These are phyloP conservation scores for Abscondita cerata DNA, from an alignment of 2,888 invertebrate species.

Conservation along the genomic window DNA sequence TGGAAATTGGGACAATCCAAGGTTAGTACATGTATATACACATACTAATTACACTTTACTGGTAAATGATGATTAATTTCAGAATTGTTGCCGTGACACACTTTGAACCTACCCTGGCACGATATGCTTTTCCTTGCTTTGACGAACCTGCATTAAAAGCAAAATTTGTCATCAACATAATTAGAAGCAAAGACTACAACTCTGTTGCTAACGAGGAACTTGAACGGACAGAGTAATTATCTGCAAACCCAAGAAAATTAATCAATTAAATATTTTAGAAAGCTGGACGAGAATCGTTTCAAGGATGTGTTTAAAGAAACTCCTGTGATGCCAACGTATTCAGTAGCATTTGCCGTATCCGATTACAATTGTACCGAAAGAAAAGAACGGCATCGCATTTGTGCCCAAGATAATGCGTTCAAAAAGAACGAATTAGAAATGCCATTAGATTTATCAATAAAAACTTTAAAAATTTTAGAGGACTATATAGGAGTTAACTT, in stretches of 20 bases:
- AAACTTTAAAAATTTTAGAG: conserved; percentile 61
- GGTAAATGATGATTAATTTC: background rate
- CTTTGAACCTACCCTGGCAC: conserved; percentile 69
- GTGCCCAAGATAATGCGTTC: conserved; percentile 45
- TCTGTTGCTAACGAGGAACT: conserved; percentile 22
- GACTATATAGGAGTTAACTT: conserved; percentile 65
- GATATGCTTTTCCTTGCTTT: conserved; percentile 76
- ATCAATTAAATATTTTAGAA: too few relatives aligned
- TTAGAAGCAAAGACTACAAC: conserved; percentile 35
- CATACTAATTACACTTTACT: background rate
- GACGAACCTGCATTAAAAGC: conserved; percentile 65
- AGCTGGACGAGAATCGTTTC: conserved; percentile 16
- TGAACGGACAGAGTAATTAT: conserved; percentile 13
- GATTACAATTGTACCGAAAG: conserved; percentile 58
- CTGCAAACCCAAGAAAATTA: too few relatives aligned
- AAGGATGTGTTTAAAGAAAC: conserved; percentile 25
- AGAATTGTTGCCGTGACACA: conserved; percentile 65
- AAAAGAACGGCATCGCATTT: conserved; percentile 44
- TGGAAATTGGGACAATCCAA: background rate
- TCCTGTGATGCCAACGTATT: conserved; percentile 75
- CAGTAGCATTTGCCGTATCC: conserved; percentile 76
- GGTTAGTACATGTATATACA: background rate
- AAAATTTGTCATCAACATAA: conserved; percentile 55
- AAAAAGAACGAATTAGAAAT: conserved; percentile 52
- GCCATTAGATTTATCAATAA: conserved; percentile 57